Percentiles rank a stretch among this genome's conserved stretches.
These are phyloP conservation scores for Serrognathus titanus DNA, from an alignment of 2,888 invertebrate species.

Conservation along the genomic window DNA sequence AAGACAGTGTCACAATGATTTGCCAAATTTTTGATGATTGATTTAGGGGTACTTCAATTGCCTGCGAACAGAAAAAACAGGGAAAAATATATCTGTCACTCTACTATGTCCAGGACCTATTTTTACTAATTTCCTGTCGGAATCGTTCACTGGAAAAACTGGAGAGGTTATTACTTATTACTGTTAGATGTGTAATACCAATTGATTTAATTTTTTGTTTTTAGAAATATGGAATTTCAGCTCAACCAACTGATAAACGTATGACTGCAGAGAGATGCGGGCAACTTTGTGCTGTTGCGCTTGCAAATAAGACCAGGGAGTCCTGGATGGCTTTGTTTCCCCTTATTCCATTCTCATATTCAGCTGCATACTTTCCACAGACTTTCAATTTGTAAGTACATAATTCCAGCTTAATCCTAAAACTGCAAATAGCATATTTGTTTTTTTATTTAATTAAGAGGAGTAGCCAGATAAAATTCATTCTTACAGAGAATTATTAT, in stretches of 20 bases:
- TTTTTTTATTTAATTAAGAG: not conserved
- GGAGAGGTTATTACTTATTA: conserved; percentile 52
- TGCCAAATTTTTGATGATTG: conserved; percentile 14
- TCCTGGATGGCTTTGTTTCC: conserved; percentile 71
- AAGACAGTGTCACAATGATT: too few relatives aligned
- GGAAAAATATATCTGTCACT: conserved; percentile 59
- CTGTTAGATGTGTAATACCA: not conserved
- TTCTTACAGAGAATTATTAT: not conserved
- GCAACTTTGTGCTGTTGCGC: conserved; percentile 55
- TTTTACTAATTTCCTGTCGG: conserved; percentile 65
- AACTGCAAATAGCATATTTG: not conserved
- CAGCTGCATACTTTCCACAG: conserved; percentile 58
- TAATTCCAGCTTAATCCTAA: too few relatives aligned
- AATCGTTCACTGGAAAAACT: conserved; percentile 63
- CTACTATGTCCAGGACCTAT: conserved; percentile 76
- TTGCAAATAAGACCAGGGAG: conserved; percentile 60
- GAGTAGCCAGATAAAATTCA: too few relatives aligned
- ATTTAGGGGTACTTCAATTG: conserved; percentile 69
- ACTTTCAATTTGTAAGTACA: conserved; percentile 50
- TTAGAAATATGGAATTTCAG: conserved; percentile 45
- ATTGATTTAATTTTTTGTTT: conserved; percentile 15
- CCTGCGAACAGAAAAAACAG: conserved; percentile 58
- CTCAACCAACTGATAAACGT: conserved; percentile 50
- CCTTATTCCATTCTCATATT: conserved; percentile 56
- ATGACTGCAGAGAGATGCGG: conserved; percentile 59